These are phyloP conservation scores for Brachionus rotundiformis DNA, from an alignment of 1,140 invertebrate genomes.

Conservation along the genomic window DNA sequence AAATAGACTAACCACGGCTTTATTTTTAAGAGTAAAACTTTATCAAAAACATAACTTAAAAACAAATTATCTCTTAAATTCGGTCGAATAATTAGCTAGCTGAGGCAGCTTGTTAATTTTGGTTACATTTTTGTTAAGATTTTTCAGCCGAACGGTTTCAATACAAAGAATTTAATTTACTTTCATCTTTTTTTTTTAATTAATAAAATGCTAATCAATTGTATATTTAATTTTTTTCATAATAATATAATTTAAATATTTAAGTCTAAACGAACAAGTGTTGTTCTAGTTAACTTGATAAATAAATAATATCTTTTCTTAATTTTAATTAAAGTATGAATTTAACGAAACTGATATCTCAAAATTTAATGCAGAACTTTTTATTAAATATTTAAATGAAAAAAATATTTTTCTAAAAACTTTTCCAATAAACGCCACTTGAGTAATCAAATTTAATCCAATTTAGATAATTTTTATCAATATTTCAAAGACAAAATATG, in stretches of 20 bases:
- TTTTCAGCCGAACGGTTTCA: not conserved
- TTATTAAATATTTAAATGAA: too few species aligned
- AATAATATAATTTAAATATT: conserved; percentile 4
- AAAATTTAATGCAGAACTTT: not conserved
- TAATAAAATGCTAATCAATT: not conserved
- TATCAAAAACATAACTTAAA: conserved; percentile 7
- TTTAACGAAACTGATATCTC: not conserved
- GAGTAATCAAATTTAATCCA: not conserved
- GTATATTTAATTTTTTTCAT: not conserved
- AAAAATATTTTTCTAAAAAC: not conserved
- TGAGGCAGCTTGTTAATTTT: not conserved
- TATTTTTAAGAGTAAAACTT: not conserved
- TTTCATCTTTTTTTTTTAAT: not conserved
- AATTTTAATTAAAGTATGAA: not conserved
- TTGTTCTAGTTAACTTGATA: not conserved
- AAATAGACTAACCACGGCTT: not conserved
- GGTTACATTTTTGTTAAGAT: not conserved
- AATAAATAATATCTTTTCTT: not conserved
- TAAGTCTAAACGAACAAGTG: not conserved
- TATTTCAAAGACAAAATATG: not conserved
- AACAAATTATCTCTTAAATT: not conserved
- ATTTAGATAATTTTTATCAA: not conserved
- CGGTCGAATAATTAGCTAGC: conserved; percentile 1
- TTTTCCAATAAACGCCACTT: not conserved
- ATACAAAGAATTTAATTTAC: not conserved